Evolutionary conservation across 2,113 vertebrate species (phyloP), one percentile per base, ranked within the genome.

Genomic region (Scomber japonicus): DNA sequence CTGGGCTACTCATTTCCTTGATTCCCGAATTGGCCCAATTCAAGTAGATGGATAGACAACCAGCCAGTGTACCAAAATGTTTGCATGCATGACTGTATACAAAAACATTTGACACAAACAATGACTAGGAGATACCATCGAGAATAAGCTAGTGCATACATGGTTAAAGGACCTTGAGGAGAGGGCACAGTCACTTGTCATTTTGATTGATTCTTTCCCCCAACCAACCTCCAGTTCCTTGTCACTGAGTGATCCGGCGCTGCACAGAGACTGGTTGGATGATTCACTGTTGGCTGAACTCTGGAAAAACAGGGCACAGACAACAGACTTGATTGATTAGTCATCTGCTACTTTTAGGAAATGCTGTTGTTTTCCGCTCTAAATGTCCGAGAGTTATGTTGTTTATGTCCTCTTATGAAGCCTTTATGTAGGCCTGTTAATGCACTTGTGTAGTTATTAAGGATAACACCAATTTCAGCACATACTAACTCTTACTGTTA

Each of bases 251-350:
- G 97, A 99, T 78, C 97, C 97, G 73, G 97, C 95, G 31, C 97
- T 99, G 94, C 97, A 97, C 90, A 98, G 93, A 82, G 97, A 98
- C 94, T 98, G 97, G 90, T 98, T 98, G 89, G 97, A 99, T 92
- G 97, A 98, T 92, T 99, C 97, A 11, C 96, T 98, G 86, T 97
- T 97, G 88, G 96, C 94, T 85, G 96, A 95, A 91, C 96, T 97
- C 97, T 98, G 87, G 46, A 71, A 73, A 27, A 35, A 76, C 19
- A 89, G 11, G 78, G 48, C 50, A 81, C 50, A 75, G 17, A 56
- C n/a, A 88, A 51, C 5, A 46, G 14, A 69, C 6, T 35, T n/a
- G 12, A 74, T 46, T 76, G 11, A 68, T 77, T 35, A 79, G 15
- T 87, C 50, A 66, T 53, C 6, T 48, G 24, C 11, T 21, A 35